These are phyloP conservation scores for Fistularia tabacaria DNA, from an alignment of 2,797 vertebrate genomes.

Conservation along the genomic window DNA sequence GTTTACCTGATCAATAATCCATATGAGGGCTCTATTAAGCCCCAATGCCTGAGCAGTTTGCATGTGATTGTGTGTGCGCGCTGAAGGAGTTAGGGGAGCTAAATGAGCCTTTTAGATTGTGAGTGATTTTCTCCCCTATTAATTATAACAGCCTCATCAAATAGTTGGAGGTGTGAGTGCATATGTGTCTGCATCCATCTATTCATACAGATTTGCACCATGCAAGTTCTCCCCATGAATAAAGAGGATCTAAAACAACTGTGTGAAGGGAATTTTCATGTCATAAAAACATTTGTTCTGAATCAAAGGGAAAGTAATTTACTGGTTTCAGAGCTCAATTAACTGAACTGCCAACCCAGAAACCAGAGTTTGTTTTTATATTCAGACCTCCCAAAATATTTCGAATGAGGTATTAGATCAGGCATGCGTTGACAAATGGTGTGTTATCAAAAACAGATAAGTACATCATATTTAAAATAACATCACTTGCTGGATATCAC, in stretches of 20 bases:
- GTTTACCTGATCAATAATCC: constrained; percentile 75
- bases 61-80: constrained; percentile 47
- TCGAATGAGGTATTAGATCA: too few relatives aligned
- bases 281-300: constrained; percentile 21
- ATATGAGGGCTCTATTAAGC: constrained; percentile 76
- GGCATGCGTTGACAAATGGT: too few relatives aligned
- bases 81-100: constrained; percentile 50
- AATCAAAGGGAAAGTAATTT: constrained; percentile 41
- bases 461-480: too few relatives aligned
- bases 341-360: constrained; percentile 39
- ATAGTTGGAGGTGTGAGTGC: constrained; percentile 12
- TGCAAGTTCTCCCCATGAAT: constrained; percentile 4
- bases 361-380: constrained; percentile 30
- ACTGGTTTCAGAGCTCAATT: constrained; percentile 29
- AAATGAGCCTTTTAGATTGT: constrained; percentile 58
- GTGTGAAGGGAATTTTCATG: constrained; percentile 21
- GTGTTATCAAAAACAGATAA: too few relatives aligned
- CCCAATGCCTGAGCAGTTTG: constrained; percentile 49
- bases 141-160: constrained; percentile 74
- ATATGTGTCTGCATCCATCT: constrained; percentile 2
- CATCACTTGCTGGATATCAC: too few relatives aligned
- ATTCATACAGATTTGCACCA: constrained; percentile 2
- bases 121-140: constrained; percentile 72
- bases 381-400: constrained; percentile 12
- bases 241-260: not conserved